Evolutionary conservation across 1,140 invertebrate species (phyloP), one percentile per base, ranked within the genome.

Genomic region (Pseudomyrmex dendroicus): DNA sequence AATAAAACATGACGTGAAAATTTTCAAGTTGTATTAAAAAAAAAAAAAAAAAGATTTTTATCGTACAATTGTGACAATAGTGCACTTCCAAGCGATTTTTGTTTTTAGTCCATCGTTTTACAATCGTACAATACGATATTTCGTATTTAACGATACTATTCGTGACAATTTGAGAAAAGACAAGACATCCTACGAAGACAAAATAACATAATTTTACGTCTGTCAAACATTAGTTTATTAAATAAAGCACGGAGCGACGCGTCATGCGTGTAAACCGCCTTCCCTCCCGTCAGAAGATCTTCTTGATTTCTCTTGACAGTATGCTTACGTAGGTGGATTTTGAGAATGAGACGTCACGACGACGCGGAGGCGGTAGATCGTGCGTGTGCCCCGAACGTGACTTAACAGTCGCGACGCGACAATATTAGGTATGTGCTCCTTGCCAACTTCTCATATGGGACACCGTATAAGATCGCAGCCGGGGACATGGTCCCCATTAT

Each of bases 241-340:
- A 12, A 35, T 35, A 10, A 59, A 12, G 54, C 9, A 1, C 0
- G 2, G 15, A 3, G 46, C 25, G 17, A 13, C 25, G 61, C 13
- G 13, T 57, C 64, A 35, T 25, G 20, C 35, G 12, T 20, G 25
- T n/a, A 25, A 46, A 13, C 22, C 2, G 35, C 5, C 35, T 7
- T 35, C 5, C 35, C 35, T 35, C 15, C 44, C 54, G 7, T 35
- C 35, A 17, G 20, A n/a, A 54, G 67, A 77, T 54, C 48, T 54
- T 12, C n/a, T 1, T 66, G 54, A 72, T 72, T 80, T 50, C 76
- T 50, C 44, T 10, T n/a, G 76, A 48, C 66, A 50, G 48, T 20
- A 35, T 44, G 20, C 66, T 72, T 48, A 70, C 63, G 63, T 46
- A 35, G 54, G 66, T 78, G 46, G n/a, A 80, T 80, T 72, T 72